Base-by-base conservation (phyloP, 1,140 invertebrate genomes). In the Antheraea mylitta region DNA sequence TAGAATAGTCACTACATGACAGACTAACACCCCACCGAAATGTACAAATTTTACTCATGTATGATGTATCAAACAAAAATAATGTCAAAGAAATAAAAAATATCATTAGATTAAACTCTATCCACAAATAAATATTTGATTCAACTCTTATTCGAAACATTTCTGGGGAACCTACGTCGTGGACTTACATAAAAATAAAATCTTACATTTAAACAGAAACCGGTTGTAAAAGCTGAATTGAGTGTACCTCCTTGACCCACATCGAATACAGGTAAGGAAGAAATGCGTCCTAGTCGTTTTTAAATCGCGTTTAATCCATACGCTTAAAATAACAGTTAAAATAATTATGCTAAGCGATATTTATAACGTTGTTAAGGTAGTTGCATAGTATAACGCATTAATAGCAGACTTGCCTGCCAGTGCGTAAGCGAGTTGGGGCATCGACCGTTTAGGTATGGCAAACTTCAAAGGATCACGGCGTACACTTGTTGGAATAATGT, bases 171-270 rank as follows among this genome's bases (percentile, higher is more conserved):
- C 45, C 5, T 53, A 53, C 45, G 6, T 53, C 38, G 38, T 42
- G 38, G 7, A 9, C 38, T 42, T 42, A 42, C 7, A 42, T 11
- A 42, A 42, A 42, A 38, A 48, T 22, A 61, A 61, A 30, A 16
- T 22, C 58, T 18, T 11, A n/a, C 22, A 61, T 61, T 61, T 22
- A 13, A 61, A 36, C 18, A 19, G 68, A 66, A 85, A 86, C 85
- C 87, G 82, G 87, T 89, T 79, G 68, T 79, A 71, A 73, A 79
- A 82, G 75, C 75, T 74, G 77, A 69, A 71, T 79, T 73, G 74
- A 81, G 64, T 72, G 72, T 80, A 73, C 81, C 79, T 81, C 87
- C 87, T 89, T 89, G 87, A 87, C 85, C 83, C 62, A 84, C 71
- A 75, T 79, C 68, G 58, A 68, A 64, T 60, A 58, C 72, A 67